phyloP scores from a whole-genome alignment of 2,888 invertebrate genomes.

The Trissolcus japonicus region DNA sequence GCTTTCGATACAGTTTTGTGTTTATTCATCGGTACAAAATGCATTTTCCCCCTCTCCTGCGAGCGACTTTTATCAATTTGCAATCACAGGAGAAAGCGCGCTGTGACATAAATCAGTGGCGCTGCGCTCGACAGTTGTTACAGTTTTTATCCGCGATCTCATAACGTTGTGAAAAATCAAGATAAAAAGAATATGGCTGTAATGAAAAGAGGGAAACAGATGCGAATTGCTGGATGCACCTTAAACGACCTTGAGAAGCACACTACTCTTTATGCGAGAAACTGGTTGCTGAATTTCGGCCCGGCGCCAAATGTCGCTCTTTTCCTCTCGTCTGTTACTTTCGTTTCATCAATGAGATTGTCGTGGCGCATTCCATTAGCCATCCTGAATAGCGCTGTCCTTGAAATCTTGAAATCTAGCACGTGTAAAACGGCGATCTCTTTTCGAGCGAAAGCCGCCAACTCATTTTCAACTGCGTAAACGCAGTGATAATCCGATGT shows the following conservation, averaged over 20 bases:
- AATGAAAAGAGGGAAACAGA: background rate
- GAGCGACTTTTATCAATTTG: conserved; percentile 21
- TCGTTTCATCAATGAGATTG: too few relatives aligned
- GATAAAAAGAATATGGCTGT: background rate
- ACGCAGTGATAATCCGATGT: background rate
- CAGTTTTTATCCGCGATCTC: conserved; percentile 6
- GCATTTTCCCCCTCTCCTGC: conserved; percentile 8
- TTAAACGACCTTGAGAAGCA: conserved; percentile 28
- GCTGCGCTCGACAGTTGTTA: conserved; percentile 19
- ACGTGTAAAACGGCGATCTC: conserved; percentile 34
- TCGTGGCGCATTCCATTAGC: too few relatives aligned
- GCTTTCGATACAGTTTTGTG: too few relatives aligned
- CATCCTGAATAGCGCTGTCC: too few relatives aligned
- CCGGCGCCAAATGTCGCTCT: too few relatives aligned
- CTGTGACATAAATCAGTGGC: conserved; percentile 35
- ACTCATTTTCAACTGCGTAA: conserved; percentile 9
- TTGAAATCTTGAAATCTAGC: too few relatives aligned
- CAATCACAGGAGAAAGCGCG: conserved; percentile 38
- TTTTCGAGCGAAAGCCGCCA: conserved; percentile 37
- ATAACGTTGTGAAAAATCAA: conserved; percentile 13
- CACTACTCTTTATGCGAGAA: conserved; percentile 1
- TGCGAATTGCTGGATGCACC: background rate
- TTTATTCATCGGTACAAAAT: too few relatives aligned
- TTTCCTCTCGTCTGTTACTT: too few relatives aligned
- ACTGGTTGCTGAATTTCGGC: conserved; percentile 14